Evolutionary conservation across 2,113 vertebrate genomes (phyloP), one percentile per base, ranked within the genome.

Genomic region (Myiozetetes cayanensis): DNA sequence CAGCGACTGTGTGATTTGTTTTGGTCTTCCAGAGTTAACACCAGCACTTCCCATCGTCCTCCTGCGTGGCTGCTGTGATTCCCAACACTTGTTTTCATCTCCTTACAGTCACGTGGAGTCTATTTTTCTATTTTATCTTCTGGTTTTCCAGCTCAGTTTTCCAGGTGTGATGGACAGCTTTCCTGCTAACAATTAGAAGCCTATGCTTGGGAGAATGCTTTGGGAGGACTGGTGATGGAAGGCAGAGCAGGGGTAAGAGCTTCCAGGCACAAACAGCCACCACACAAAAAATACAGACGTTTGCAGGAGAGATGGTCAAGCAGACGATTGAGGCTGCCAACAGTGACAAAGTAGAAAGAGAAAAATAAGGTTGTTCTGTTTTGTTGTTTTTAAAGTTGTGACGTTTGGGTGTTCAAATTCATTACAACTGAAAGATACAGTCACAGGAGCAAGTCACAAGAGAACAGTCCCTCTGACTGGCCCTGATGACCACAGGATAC

Each of bases 101-200:
- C 31, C 25, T 81, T 37, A 33, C 11, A 52, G 10, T 41, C 0
- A 0, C 6, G 5, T 14, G 53, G 24, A 70, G 18, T 35, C 81
- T 43, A 23, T 17, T 58, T 80, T 66, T 83, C 31, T 47, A 2
- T 31, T 80, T 85, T 46, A 80, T 39, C 16, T 74, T 73, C 53
- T 44, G 4, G 2, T 8, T 66, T 90, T 58, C 46, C 41, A 86
- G 37, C 18, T 92, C 43, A 22, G 4, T 81, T 86, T 88, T 39
- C 30, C 73, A 55, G 73, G 21, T 79, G 31, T 27, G 35, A 24
- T 3, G 3, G 33, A 6, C 9, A n/a, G 52, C 39, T 89, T 89
- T 59, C 47, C 33, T 43, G 35, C 27, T 55, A 58, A 58, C 33
- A 86, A 14, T 4, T 22, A 74, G 72, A 59, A 58, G 15, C 23